phyloP scores from a whole-genome alignment of 2,888 invertebrate genomes.

The Furcula furcula region DNA sequence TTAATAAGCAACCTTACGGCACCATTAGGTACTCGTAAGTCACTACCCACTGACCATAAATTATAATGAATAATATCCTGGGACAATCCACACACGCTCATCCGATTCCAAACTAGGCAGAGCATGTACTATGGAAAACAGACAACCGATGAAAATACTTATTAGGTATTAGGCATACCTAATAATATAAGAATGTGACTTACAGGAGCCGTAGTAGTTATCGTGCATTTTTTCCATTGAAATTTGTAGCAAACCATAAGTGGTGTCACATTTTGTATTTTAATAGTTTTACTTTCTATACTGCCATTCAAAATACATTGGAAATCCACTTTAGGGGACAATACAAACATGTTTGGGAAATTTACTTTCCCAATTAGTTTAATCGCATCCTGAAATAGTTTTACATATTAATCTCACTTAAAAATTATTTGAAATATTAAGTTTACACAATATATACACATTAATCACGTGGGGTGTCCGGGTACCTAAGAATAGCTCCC shows the following conservation, averaged over 20 bases:
- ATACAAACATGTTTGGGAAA: slow-evolving; percentile 84
- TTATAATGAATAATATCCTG: too few species aligned
- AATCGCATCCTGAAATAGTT: slow-evolving; percentile 82
- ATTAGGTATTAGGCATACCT: too few species aligned
- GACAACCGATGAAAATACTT: too few species aligned
- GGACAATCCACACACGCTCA: too few species aligned
- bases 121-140: too few species aligned
- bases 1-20: too few species aligned
- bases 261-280: slow-evolving; percentile 68
- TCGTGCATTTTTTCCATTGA: slow-evolving; percentile 58
- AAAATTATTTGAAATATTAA: background rate
- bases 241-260: slow-evolving; percentile 63
- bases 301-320: slow-evolving; percentile 78
- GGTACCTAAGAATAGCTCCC: too few species aligned
- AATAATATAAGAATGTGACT: too few species aligned
- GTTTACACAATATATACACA: background rate
- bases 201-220: slow-evolving; percentile 39
- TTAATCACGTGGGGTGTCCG: too few species aligned
- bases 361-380: slow-evolving; percentile 84
- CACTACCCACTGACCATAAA: too few species aligned
- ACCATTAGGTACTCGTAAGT: too few species aligned
- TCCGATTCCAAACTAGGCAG: too few species aligned
- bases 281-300: slow-evolving; percentile 61
- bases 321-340: slow-evolving; percentile 81
- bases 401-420: background rate